Evolutionary conservation across 2,113 vertebrate genomes (phyloP).

Genomic region (Lepus europaeus): DNA sequence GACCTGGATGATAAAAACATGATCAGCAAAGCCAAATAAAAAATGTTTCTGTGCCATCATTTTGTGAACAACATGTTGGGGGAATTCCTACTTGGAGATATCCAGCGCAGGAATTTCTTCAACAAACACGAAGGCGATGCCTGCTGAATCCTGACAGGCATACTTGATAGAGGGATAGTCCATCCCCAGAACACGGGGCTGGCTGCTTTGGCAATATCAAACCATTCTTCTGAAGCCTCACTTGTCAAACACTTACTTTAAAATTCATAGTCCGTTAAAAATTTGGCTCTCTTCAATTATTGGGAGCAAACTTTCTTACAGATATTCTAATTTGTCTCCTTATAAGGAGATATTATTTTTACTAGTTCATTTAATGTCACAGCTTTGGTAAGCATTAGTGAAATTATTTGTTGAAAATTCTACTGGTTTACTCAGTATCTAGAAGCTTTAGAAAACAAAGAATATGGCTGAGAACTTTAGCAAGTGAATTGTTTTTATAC

Average conservation of each 20-base stretch:
- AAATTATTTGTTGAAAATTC: slow-evolving; percentile 3
- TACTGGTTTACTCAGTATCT: not conserved
- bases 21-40: slow-evolving; percentile 35
- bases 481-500: not conserved
- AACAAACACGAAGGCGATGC: not conserved
- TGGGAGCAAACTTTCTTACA: not conserved
- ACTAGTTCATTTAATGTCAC: not conserved
- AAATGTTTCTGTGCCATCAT: not conserved
- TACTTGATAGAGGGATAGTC: not conserved
- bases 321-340: not conserved
- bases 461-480: not conserved
- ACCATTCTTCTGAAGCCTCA: not conserved
- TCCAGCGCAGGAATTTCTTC: not conserved
- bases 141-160: not conserved
- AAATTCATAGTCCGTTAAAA: not conserved
- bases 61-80: not conserved
- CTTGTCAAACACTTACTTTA: slow-evolving; percentile 14
- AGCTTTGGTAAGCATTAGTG: not conserved
- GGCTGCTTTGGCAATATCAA: not conserved
- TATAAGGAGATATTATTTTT: not conserved
- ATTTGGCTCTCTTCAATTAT: not conserved
- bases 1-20: not conserved
- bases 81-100: not conserved
- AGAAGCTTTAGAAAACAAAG: slow-evolving; percentile 48
- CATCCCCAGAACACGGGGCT: not conserved